Percentiles rank a stretch among this genome's conserved stretches.
Evolutionary conservation across 1,140 invertebrate genomes (phyloP).

Genomic region (Dermatophagoides farinae): DNA sequence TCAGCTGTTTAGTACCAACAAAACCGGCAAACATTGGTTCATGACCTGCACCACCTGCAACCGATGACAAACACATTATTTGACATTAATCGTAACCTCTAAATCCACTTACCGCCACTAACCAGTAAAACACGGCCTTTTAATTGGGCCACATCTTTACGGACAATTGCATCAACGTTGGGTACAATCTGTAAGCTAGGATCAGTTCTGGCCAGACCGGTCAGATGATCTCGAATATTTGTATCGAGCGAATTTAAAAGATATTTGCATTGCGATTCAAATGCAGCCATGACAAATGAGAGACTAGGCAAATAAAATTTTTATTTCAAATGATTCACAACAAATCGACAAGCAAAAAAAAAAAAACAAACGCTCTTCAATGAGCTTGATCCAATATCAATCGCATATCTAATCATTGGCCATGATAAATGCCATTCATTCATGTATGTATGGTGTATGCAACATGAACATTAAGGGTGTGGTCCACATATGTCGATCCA

Average conservation of each 20-base stretch:
- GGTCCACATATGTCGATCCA: no score
- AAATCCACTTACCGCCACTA: constrained; percentile 38
- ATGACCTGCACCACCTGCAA: constrained; percentile 48
- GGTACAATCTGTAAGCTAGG: constrained; percentile 27
- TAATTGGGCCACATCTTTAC: constrained; percentile 31
- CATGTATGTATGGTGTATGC: no score
- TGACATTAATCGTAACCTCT: background rate
- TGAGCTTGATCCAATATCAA: no score
- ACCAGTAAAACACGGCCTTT: constrained; percentile 42
- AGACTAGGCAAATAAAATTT: no score
- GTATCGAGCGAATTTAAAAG: constrained; percentile 9
- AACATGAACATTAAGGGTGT: no score
- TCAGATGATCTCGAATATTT: constrained; percentile 7
- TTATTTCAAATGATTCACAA: no score
- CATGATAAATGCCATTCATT: no score
- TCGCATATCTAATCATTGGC: no score
- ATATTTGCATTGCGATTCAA: constrained; percentile 14
- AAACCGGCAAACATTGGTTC: constrained; percentile 54
- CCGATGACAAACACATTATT: background rate
- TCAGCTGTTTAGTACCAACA: constrained; percentile 52
- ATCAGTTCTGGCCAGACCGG: constrained; percentile 4
- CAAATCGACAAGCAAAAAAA: no score
- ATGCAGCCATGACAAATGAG: background rate
- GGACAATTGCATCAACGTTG: constrained; percentile 36
- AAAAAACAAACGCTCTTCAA: no score